Evolutionary conservation across 2,797 vertebrate genomes (phyloP).

Genomic region (Sarcophilus harrisii): DNA sequence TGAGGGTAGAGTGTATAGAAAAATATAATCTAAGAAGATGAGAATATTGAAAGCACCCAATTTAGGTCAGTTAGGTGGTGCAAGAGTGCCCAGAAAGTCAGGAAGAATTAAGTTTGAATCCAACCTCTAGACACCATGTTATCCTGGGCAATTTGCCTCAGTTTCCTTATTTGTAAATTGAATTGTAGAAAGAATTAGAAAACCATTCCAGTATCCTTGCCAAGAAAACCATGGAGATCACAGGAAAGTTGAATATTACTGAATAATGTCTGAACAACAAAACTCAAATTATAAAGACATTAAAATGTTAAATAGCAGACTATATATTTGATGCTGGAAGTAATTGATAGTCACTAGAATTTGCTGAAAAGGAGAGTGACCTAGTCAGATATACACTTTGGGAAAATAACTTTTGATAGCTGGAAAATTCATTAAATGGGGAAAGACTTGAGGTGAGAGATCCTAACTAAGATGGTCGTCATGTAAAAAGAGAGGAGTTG

Average conservation of each 20-base stretch:
- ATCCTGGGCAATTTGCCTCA: background rate
- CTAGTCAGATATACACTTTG: background rate
- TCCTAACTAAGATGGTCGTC: background rate
- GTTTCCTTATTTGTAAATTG: background rate
- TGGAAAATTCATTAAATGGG: background rate
- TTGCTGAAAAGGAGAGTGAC: background rate
- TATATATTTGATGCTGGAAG: background rate
- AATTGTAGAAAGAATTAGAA: background rate
- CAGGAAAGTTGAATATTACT: background rate
- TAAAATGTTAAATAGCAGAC: background rate
- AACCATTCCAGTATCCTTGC: background rate
- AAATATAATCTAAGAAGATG: background rate
- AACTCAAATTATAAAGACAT: background rate
- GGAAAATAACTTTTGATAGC: background rate
- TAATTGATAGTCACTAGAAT: background rate
- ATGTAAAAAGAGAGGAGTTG: background rate
- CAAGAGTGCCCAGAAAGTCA: background rate
- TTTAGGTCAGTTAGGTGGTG: background rate
- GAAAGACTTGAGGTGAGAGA: background rate
- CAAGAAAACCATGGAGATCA: background rate
- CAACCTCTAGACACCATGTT: background rate
- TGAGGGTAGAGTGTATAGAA: background rate
- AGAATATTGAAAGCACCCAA: background rate
- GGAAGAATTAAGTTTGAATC: background rate
- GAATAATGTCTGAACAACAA: background rate